phyloP scores from a whole-genome alignment of 2,888 invertebrate species.

The Eupithecia exiguata region DNA sequence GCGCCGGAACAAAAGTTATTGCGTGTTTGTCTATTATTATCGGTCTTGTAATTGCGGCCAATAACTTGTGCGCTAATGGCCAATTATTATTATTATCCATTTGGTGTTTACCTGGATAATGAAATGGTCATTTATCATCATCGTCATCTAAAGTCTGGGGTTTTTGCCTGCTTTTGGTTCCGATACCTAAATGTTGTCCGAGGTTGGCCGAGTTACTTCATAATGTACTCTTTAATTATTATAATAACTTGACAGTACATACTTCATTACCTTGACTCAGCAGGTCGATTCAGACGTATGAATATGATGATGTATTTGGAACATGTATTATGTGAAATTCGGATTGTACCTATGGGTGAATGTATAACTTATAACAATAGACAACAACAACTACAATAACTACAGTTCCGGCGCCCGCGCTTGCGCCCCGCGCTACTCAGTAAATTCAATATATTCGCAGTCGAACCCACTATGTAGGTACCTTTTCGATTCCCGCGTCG shows the following conservation, averaged over 20 bases:
- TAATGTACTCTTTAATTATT: background rate
- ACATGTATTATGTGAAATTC: too few relatives aligned
- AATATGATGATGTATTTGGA: too few relatives aligned
- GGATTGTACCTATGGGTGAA: too few relatives aligned
- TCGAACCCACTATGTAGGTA: too few relatives aligned
- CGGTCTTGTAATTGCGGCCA: conserved; percentile 10
- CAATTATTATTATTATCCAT: background rate
- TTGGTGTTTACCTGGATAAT: background rate
- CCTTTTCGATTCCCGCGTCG: too few relatives aligned
- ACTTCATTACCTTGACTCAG: background rate
- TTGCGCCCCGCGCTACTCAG: too few relatives aligned
- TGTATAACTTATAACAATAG: too few relatives aligned
- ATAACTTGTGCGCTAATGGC: background rate
- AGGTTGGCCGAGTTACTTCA: background rate
- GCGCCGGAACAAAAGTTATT: conserved; percentile 25
- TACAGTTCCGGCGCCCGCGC: too few relatives aligned
- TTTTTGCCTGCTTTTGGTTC: background rate
- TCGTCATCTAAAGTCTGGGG: background rate
- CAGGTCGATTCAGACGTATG: background rate
- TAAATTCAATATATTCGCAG: too few relatives aligned
- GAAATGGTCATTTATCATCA: background rate
- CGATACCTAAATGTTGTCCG: too few relatives aligned
- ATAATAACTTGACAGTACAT: too few relatives aligned
- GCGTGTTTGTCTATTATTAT: conserved; percentile 25
- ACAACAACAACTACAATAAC: too few relatives aligned